Conservation (phyloP, 2,888 invertebrate species). For the Pammene fasciana region DNA sequence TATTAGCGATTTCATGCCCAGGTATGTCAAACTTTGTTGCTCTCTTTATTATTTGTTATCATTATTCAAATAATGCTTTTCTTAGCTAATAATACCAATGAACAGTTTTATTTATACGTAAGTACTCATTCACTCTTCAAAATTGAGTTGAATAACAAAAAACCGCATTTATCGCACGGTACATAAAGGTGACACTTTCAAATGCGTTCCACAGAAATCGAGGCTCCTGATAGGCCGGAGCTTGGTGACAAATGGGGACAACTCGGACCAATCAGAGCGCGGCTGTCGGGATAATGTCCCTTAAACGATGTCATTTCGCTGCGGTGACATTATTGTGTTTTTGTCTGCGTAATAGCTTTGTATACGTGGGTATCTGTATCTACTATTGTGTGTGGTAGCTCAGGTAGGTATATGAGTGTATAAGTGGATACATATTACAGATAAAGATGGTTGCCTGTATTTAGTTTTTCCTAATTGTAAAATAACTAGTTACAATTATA, state of each 20-base stretch:
- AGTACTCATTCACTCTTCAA: neutral
- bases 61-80: neutral
- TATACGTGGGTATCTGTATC: constrained; percentile 12
- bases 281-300: constrained; percentile 51
- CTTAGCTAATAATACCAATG: neutral
- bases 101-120: neutral
- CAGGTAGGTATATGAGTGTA: neutral
- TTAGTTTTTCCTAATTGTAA: too few relatives aligned
- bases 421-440: too few relatives aligned
- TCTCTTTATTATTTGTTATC: neutral
- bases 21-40: neutral
- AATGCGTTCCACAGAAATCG: constrained; percentile 66
- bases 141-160: constrained; percentile 48
- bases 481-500: too few relatives aligned
- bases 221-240: constrained; percentile 65
- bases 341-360: constrained; percentile 11
- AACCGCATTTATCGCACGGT: constrained; percentile 44
- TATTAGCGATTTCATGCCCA: neutral
- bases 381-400: neutral
- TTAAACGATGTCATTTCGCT: constrained; percentile 41
- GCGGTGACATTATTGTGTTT: constrained; percentile 41
- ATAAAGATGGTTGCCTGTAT: neutral
- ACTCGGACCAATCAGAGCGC: constrained; percentile 63
- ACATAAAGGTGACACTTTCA: constrained; percentile 73
- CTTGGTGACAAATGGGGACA: constrained; percentile 83